Conservation (phyloP, 1,140 invertebrate species). For the Leptinotarsa defecta region DNA sequence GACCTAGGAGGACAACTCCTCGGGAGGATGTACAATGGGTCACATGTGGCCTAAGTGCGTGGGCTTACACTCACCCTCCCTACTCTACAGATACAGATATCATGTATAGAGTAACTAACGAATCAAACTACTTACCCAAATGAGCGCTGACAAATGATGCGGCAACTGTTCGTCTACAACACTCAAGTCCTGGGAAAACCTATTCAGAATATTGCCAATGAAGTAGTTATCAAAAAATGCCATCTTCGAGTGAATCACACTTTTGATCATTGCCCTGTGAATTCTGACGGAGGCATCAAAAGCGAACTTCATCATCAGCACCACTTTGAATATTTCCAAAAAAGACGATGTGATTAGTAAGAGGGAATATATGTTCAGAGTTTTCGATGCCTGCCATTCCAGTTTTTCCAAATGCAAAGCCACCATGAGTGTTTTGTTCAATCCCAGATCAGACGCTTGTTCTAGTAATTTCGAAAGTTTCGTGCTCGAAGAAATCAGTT, state of each 20-base stretch:
- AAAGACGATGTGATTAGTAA: slow-evolving; percentile 17
- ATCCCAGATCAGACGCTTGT: not conserved
- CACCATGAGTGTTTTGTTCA: not conserved
- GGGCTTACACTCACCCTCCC: too few relatives aligned
- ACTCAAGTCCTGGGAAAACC: slow-evolving; percentile 48
- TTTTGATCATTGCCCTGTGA: slow-evolving; percentile 43
- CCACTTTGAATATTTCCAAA: slow-evolving; percentile 25
- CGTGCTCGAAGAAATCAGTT: not conserved
- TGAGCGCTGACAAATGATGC: too few relatives aligned
- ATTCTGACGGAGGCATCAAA: slow-evolving; percentile 40
- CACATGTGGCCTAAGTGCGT: too few relatives aligned
- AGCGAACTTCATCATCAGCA: slow-evolving; percentile 27
- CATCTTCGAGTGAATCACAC: slow-evolving; percentile 43
- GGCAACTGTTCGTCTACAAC: slow-evolving; percentile 40
- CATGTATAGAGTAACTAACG: too few relatives aligned
- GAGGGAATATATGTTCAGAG: not conserved
- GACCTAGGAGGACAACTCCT: too few relatives aligned
- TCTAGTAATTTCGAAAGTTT: not conserved
- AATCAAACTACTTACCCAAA: too few relatives aligned
- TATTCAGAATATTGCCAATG: slow-evolving; percentile 49
- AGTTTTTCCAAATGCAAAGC: not conserved
- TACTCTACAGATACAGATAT: too few relatives aligned
- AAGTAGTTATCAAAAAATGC: slow-evolving; percentile 47
- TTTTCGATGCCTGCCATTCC: not conserved
- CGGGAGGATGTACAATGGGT: too few relatives aligned